Evolutionary conservation across 2,888 invertebrate genomes (phyloP).

Genomic region (Cerceris rybyensis): DNA sequence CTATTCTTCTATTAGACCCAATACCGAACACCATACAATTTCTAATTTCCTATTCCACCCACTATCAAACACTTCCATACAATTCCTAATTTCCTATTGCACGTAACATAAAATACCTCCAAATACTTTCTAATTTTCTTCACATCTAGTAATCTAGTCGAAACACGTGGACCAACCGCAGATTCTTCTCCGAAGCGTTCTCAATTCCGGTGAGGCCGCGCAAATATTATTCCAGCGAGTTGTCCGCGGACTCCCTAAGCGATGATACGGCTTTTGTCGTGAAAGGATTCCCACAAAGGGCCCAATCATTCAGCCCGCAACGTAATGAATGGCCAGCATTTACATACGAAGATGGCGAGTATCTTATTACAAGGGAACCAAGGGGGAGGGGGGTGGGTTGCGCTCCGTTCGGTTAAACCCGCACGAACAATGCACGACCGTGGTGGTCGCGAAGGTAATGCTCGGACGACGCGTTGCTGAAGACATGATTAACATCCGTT

Average conservation of each 20-base stretch:
- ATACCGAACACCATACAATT: too few relatives aligned
- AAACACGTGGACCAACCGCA: constrained; percentile 26
- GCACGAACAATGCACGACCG: constrained; percentile 78
- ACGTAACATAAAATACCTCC: not conserved
- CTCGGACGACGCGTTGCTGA: constrained; percentile 79
- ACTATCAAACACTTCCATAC: too few relatives aligned
- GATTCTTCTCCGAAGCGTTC: constrained; percentile 25
- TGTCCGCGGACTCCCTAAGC: constrained; percentile 63
- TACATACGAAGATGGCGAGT: constrained; percentile 82
- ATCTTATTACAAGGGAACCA: constrained; percentile 80
- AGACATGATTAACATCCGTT: constrained; percentile 82
- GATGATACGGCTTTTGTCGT: constrained; percentile 75
- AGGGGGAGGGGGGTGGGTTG: constrained; percentile 61
- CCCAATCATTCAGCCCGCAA: constrained; percentile 80
- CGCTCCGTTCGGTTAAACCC: constrained; percentile 69
- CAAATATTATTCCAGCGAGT: constrained; percentile 61
- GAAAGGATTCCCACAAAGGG: constrained; percentile 78
- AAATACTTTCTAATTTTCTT: not conserved
- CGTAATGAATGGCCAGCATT: constrained; percentile 81
- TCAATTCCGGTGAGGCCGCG: constrained; percentile 44
- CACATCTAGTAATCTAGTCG: not conserved
- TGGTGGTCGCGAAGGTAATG: constrained; percentile 80
- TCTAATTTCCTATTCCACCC: too few relatives aligned
- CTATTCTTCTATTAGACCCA: too few relatives aligned
- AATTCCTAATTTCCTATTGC: too few relatives aligned